Evolutionary conservation across 2,797 vertebrate species (phyloP).

Genomic region (Pogonophryne albipinna): DNA sequence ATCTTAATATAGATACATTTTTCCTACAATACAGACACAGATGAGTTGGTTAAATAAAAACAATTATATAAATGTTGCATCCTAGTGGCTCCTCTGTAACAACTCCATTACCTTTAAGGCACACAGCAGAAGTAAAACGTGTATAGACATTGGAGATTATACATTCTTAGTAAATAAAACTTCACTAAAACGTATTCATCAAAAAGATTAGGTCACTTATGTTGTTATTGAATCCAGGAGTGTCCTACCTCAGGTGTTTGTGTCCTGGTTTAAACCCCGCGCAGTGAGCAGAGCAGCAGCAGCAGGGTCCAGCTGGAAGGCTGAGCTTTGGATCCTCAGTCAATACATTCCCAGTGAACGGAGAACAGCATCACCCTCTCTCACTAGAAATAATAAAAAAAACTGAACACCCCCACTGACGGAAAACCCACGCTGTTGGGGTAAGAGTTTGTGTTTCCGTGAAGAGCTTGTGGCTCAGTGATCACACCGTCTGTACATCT

Average conservation of each 20-base stretch:
- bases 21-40: neutral
- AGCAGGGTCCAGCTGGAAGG: constrained; percentile 67
- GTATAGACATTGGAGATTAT: constrained; percentile 21
- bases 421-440: constrained; percentile 82
- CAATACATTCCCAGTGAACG: constrained; percentile 67
- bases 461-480: constrained; percentile 81
- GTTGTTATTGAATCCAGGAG: constrained; percentile 43
- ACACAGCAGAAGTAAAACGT: neutral
- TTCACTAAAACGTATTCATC: neutral
- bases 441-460: constrained; percentile 87
- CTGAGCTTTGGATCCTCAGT: constrained; percentile 69
- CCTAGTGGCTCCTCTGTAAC: constrained; percentile 12
- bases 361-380: constrained; percentile 72
- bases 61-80: neutral
- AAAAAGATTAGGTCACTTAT: neutral
- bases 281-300: constrained; percentile 56
- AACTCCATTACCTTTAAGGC: constrained; percentile 16
- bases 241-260: constrained; percentile 76
- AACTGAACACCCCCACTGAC: constrained; percentile 73
- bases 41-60: neutral
- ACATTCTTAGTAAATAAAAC: constrained; percentile 5
- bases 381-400: constrained; percentile 21
- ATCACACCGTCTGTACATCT: constrained; percentile 87
- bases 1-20: neutral
- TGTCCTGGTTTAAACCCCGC: constrained; percentile 66